These are phyloP conservation scores for Neodiprion pinetum DNA, from an alignment of 1,140 invertebrate genomes.

Conservation along the genomic window DNA sequence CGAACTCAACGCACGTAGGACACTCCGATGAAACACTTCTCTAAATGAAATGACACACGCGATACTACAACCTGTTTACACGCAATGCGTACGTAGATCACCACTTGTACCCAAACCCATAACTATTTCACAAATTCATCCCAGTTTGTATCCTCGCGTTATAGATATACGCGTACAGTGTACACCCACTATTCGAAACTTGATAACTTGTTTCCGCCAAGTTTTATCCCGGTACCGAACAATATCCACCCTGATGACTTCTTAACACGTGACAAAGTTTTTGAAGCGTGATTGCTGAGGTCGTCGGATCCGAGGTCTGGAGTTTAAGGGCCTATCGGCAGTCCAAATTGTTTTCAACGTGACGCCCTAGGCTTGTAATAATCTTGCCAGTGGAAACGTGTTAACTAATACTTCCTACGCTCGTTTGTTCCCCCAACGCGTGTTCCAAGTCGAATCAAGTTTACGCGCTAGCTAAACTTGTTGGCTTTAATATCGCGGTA, in stretches of 20 bases:
- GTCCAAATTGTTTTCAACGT: background rate
- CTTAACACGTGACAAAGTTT: slow-evolving; percentile 52
- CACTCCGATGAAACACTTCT: slow-evolving; percentile 41
- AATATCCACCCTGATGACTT: slow-evolving; percentile 45
- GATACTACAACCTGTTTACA: slow-evolving; percentile 36
- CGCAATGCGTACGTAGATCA: background rate
- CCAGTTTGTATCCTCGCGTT: no score
- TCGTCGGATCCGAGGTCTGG: background rate
- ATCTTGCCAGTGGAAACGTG: no score
- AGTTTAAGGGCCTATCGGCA: background rate
- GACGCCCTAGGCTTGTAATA: background rate
- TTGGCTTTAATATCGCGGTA: no score
- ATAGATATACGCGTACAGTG: no score
- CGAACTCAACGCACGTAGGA: slow-evolving; percentile 34
- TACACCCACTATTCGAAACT: background rate
- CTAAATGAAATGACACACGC: slow-evolving; percentile 55
- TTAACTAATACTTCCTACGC: no score
- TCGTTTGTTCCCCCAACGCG: no score
- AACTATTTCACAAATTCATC: no score
- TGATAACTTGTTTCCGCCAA: background rate
- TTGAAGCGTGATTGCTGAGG: background rate
- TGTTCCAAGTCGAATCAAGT: no score
- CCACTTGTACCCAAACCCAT: no score
- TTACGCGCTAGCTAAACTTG: no score
- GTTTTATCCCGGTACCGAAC: background rate